phyloP scores from a whole-genome alignment of 2,797 vertebrate genomes.

The Pipistrellus pipistrellus region DNA sequence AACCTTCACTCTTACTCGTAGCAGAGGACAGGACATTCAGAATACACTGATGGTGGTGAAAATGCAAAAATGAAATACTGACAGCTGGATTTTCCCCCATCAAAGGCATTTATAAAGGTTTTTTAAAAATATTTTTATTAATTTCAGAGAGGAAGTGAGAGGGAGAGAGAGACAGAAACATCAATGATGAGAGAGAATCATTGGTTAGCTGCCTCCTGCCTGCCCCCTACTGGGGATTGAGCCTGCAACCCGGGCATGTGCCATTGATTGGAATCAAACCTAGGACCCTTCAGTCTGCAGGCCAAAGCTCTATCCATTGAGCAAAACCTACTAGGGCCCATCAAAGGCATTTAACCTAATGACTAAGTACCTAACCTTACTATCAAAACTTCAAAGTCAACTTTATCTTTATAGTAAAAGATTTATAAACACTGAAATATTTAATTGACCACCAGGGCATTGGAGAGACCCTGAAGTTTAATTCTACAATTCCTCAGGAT shows the following conservation, averaged over 20 bases:
- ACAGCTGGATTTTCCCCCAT: not conserved
- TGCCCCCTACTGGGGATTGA: too few species aligned
- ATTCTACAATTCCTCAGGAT: not conserved
- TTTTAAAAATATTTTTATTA: too few species aligned
- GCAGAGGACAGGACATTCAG: not conserved
- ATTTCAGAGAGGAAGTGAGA: too few species aligned
- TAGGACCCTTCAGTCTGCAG: too few species aligned
- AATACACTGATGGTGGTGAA: not conserved
- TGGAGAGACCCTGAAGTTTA: not conserved
- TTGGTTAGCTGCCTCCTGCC: too few species aligned
- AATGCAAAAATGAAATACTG: not conserved
- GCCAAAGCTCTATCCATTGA: too few species aligned
- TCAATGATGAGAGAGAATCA: too few species aligned
- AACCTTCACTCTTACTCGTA: not conserved
- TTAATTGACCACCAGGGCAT: not conserved
- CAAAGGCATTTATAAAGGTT: not conserved
- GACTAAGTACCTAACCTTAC: not conserved
- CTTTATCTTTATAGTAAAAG: conserved; percentile 27
- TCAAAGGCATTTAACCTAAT: not conserved
- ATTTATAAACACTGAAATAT: not conserved
- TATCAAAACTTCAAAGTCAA: not conserved
- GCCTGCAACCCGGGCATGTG: too few species aligned
- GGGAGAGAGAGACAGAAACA: too few species aligned
- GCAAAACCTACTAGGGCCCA: too few species aligned
- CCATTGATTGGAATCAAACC: too few species aligned